Evolutionary conservation across 2,113 vertebrate species (phyloP).

Genomic region (Prochilodus magdalenae): DNA sequence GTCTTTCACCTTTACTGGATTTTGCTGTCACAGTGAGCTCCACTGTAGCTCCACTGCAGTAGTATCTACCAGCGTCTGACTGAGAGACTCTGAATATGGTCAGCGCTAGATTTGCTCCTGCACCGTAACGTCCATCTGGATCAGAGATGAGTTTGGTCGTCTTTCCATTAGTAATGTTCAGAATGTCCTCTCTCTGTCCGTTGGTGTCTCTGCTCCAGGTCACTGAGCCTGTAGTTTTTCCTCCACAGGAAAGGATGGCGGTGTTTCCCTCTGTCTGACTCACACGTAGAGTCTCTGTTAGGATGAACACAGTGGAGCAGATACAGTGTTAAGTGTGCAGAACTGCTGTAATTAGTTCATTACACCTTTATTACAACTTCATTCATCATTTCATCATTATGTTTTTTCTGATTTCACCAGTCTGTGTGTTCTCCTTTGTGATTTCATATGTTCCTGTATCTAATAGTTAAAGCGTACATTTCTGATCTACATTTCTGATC

Average conservation of each 20-base stretch:
- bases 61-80: not conserved
- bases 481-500: too few relatives aligned
- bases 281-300: slow-evolving; percentile 8
- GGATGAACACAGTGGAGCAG: not conserved
- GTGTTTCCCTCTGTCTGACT: not conserved
- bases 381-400: too few relatives aligned
- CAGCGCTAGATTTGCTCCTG: not conserved
- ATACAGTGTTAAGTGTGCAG: not conserved
- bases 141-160: slow-evolving; percentile 31
- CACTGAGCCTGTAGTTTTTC: not conserved
- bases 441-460: too few relatives aligned
- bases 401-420: too few relatives aligned
- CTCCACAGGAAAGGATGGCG: slow-evolving; percentile 17
- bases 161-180: not conserved
- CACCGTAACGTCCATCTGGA: not conserved
- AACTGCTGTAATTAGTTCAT: too few relatives aligned
- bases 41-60: slow-evolving; percentile 4
- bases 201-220: slow-evolving; percentile 42
- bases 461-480: too few relatives aligned
- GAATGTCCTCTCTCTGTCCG: slow-evolving; percentile 26
- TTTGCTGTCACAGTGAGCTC: not conserved
- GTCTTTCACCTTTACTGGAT: too few relatives aligned
- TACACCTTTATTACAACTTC: too few relatives aligned
- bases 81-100: not conserved
- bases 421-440: too few relatives aligned